Percentiles rank a stretch among this genome's conserved stretches.
phyloP scores from a whole-genome alignment of 2,888 invertebrate species.

The Dioctria rufipes region DNA sequence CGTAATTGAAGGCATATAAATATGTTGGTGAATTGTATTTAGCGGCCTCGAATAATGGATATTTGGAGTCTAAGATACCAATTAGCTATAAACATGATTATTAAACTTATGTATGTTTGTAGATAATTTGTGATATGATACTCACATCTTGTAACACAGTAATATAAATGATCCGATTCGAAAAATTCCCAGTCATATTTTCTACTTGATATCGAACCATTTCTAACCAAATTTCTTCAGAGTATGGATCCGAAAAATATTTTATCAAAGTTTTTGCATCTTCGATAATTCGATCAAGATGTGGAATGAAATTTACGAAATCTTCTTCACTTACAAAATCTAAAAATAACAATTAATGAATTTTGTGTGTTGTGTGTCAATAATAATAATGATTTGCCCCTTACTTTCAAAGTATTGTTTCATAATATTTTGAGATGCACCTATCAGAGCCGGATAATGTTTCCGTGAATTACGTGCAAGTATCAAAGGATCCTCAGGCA shows the following conservation, averaged over 20 bases:
- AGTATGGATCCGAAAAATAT: neutral
- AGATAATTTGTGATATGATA: neutral
- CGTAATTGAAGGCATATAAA: constrained; percentile 20
- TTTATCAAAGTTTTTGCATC: constrained; percentile 5
- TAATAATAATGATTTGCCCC: neutral
- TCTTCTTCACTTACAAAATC: constrained; percentile 25
- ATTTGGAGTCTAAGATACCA: constrained; percentile 10
- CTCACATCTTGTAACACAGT: constrained; percentile 25
- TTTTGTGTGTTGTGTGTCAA: neutral
- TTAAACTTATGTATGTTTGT: neutral
- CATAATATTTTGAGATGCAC: neutral
- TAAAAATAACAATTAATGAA: neutral
- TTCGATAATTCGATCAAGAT: constrained; percentile 12
- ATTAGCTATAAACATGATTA: neutral
- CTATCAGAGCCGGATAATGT: constrained; percentile 17
- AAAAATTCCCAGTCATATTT: constrained; percentile 4
- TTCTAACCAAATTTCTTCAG: constrained; percentile 12
- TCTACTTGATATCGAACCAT: neutral
- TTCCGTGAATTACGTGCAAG: neutral
- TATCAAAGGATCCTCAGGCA: constrained; percentile 17
- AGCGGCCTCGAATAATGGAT: constrained; percentile 26
- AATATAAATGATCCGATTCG: constrained; percentile 20
- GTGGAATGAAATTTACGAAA: constrained; percentile 9
- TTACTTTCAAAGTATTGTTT: constrained; percentile 6
- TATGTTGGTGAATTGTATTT: constrained; percentile 24